These are phyloP conservation scores for Magallana ariakensis DNA, from an alignment of 1,140 invertebrate species.

Conservation along the genomic window DNA sequence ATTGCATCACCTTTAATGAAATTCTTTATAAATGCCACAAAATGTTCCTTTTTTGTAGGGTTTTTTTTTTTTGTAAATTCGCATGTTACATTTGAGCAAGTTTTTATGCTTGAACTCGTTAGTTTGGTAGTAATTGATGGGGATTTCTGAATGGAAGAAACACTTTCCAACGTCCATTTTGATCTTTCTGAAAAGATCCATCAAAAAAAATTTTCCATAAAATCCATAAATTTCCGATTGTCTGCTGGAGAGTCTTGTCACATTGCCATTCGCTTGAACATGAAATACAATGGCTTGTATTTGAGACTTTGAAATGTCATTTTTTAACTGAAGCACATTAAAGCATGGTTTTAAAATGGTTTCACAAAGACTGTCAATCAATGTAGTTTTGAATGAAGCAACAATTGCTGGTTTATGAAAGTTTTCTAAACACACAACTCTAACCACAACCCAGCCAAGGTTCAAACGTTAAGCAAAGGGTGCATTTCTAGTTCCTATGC, in stretches of 20 bases:
- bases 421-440: constrained; percentile 45
- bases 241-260: constrained; percentile 44
- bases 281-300: constrained; percentile 45
- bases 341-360: too few relatives aligned
- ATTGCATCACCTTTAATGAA: neutral
- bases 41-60: neutral
- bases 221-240: constrained; percentile 28
- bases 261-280: constrained; percentile 18
- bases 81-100: too few relatives aligned
- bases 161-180: too few relatives aligned
- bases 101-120: too few relatives aligned
- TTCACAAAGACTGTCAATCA: too few relatives aligned
- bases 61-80: neutral
- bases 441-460: constrained; percentile 54
- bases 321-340: too few relatives aligned
- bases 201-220: constrained; percentile 48
- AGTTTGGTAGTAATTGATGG: too few relatives aligned
- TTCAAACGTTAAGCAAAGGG: constrained; percentile 49
- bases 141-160: too few relatives aligned
- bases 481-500: constrained; percentile 34
- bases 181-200: constrained; percentile 29
- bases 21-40: too few relatives aligned
- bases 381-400: too few relatives aligned
- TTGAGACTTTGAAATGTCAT: neutral
- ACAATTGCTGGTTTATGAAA: constrained; percentile 14